phyloP scores from a whole-genome alignment of 2,888 invertebrate genomes.

The Pegoplata infirma region DNA sequence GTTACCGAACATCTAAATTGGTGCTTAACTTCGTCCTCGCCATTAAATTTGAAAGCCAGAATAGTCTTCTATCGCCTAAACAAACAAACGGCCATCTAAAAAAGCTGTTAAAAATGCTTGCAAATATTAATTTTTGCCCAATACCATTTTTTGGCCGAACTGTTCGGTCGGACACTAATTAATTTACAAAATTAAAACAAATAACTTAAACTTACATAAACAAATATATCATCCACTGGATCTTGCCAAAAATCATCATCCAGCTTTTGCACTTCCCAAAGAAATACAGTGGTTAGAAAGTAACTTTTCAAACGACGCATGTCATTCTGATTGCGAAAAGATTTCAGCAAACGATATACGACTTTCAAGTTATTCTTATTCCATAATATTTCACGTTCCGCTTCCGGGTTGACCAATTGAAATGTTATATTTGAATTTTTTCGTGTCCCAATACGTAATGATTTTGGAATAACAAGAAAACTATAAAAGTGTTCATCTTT shows the following conservation, averaged over 20 bases:
- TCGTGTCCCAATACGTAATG: constrained; percentile 1
- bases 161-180: no score
- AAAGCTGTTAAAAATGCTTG: no score
- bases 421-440: constrained; percentile 47
- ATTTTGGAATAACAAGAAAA: constrained; percentile 66
- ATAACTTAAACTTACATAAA: constrained; percentile 60
- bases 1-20: no score
- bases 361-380: constrained; percentile 64
- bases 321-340: constrained; percentile 61
- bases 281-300: constrained; percentile 66
- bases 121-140: no score
- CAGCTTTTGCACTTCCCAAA: constrained; percentile 59
- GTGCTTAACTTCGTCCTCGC: no score
- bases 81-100: no score
- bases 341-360: constrained; percentile 65
- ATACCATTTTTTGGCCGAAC: no score
- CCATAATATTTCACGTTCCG: constrained; percentile 62
- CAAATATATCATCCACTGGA: constrained; percentile 52
- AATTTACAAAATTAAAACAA: no score
- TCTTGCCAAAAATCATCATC: constrained; percentile 58
- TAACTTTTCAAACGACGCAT: constrained; percentile 66
- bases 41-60: no score
- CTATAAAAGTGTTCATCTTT: constrained; percentile 39
- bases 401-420: constrained; percentile 63
- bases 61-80: no score